These are phyloP conservation scores for Drosophila oshimai DNA, from an alignment of 1,140 invertebrate species.

Conservation along the genomic window DNA sequence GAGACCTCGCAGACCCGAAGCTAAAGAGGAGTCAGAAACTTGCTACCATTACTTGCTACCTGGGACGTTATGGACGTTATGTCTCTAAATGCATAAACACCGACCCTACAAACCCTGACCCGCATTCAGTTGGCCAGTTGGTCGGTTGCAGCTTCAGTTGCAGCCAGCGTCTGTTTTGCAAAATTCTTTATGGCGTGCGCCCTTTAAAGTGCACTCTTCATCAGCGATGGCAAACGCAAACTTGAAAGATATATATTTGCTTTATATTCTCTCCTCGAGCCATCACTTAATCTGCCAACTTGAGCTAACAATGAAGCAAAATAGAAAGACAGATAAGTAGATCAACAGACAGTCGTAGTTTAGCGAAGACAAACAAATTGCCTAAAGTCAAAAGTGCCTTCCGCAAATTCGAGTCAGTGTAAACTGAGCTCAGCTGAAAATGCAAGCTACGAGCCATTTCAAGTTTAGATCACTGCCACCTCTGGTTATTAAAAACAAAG, in stretches of 20 bases:
- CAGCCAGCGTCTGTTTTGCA: no score
- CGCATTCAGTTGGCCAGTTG: conserved; percentile 24
- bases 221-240: conserved; percentile 37
- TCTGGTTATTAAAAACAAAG: no score
- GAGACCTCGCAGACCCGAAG: conserved; percentile 8
- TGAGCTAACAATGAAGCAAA: conserved; percentile 23
- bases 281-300: conserved; percentile 66
- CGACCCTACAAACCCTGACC: conserved; percentile 40
- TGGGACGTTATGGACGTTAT: not conserved
- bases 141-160: conserved; percentile 17
- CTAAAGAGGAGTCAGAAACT: conserved; percentile 16
- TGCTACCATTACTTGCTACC: conserved; percentile 34
- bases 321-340: conserved; percentile 19
- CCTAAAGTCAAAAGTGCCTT: no score
- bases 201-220: conserved; percentile 60
- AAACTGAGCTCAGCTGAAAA: no score
- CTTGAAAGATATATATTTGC: conserved; percentile 41
- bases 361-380: not conserved
- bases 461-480: no score
- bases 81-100: conserved; percentile 62
- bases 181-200: conserved; percentile 48
- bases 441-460: no score
- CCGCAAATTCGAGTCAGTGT: no score
- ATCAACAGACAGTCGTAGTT: not conserved
- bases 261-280: conserved; percentile 44